These are phyloP conservation scores for Saccostrea glomerata DNA, from an alignment of 1,140 invertebrate species.

Conservation along the genomic window DNA sequence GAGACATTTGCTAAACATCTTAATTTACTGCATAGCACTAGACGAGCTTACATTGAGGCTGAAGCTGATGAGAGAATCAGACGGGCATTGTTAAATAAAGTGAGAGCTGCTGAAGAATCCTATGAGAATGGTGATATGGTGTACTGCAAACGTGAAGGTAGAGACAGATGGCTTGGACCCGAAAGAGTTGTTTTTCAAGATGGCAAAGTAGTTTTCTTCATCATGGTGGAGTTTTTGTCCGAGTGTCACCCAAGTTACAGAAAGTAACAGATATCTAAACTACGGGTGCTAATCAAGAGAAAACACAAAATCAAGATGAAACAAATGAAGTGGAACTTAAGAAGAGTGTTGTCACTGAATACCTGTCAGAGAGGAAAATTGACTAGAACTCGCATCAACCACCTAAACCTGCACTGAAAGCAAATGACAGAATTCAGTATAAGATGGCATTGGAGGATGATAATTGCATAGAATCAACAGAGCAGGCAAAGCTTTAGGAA, in stretches of 20 bases:
- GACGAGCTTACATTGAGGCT: too few species aligned
- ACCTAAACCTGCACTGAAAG: too few species aligned
- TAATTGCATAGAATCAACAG: too few species aligned
- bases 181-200: conserved; percentile 56
- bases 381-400: too few species aligned
- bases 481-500: too few species aligned
- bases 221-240: conserved; percentile 57
- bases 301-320: conserved; percentile 2
- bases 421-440: too few species aligned
- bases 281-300: background rate
- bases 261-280: conserved; percentile 2
- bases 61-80: conserved; percentile 56
- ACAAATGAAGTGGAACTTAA: conserved; percentile 53
- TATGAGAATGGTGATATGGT: too few species aligned
- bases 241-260: conserved; percentile 52
- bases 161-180: conserved; percentile 57
- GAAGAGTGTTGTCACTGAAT: conserved; percentile 48
- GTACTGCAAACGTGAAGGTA: too few species aligned
- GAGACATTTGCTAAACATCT: background rate
- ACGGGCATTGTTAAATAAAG: conserved; percentile 51
- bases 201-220: conserved; percentile 56
- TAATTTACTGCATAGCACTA: background rate
- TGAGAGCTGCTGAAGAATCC: conserved; percentile 52
- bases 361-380: too few species aligned
- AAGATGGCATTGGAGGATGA: too few species aligned